Percentiles rank a stretch among this genome's conserved stretches.
These are phyloP conservation scores for Cirrhinus mrigala DNA, from an alignment of 2,797 vertebrate genomes.

Conservation along the genomic window DNA sequence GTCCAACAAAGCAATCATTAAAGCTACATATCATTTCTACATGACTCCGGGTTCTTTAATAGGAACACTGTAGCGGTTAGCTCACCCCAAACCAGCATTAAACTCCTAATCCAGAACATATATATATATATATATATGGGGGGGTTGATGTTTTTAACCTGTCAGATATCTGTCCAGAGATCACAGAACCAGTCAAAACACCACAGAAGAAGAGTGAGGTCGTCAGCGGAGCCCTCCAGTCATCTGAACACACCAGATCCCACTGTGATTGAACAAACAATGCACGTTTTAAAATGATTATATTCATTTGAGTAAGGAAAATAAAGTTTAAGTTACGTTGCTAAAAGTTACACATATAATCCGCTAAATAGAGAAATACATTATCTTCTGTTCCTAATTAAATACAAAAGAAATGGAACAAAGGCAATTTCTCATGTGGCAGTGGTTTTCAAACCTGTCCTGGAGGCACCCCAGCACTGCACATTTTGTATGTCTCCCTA, in stretches of 20 bases:
- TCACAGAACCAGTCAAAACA: conserved; percentile 86
- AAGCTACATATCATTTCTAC: too few species aligned
- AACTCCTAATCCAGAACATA: too few species aligned
- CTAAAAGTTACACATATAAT: neutral
- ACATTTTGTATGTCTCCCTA: too few species aligned
- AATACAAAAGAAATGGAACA: neutral
- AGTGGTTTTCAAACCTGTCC: too few species aligned
- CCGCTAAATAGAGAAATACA: neutral
- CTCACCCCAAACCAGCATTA: too few species aligned
- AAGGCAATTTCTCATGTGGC: neutral
- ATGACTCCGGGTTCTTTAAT: too few species aligned
- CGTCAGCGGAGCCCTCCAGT: conserved; percentile 89
- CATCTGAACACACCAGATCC: conserved; percentile 89
- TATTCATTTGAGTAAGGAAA: neutral
- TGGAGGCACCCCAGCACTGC: too few species aligned
- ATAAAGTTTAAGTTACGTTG: neutral
- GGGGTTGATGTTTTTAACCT: conserved; percentile 75
- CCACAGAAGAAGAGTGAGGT: conserved; percentile 88
- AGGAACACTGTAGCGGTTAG: too few species aligned
- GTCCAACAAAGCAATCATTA: too few species aligned
- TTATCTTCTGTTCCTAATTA: neutral
- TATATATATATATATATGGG: neutral
- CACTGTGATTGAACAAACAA: conserved; percentile 80
- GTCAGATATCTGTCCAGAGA: conserved; percentile 93
- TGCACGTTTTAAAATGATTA: neutral